A percentile compares a stretch with the other conserved stretches of the same genome.
Evolutionary conservation across 2,888 invertebrate genomes (phyloP).

Genomic region (Eugnorisma glareosa): DNA sequence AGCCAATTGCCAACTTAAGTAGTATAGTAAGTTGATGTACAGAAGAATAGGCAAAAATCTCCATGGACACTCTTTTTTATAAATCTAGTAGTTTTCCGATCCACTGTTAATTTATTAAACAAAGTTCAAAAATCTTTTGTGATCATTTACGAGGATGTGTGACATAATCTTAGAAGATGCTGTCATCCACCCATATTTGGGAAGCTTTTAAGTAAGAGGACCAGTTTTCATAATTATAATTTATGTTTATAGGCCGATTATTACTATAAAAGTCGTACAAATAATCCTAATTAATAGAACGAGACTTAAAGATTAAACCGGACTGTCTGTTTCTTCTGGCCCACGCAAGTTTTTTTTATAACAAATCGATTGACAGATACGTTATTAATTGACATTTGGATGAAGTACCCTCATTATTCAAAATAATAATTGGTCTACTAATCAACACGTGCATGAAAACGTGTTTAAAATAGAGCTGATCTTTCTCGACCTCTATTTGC

Average conservation of each 20-base stretch:
- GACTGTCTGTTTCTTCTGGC: too few relatives aligned
- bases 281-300: constrained; percentile 22
- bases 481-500: neutral
- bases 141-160: neutral
- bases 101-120: neutral
- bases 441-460: constrained; percentile 5
- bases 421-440: neutral
- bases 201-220: neutral
- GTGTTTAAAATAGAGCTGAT: neutral
- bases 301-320: constrained; percentile 17
- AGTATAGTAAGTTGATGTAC: too few relatives aligned
- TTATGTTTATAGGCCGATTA: constrained; percentile 10
- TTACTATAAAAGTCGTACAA: neutral
- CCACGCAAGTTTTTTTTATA: constrained; percentile 19
- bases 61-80: neutral
- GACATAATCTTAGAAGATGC: neutral
- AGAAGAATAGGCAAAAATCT: neutral
- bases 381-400: neutral
- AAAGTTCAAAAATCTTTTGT: neutral
- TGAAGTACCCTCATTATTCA: constrained; percentile 1
- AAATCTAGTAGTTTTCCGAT: neutral
- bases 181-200: neutral
- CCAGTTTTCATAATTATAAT: constrained; percentile 11
- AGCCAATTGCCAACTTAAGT: too few relatives aligned
- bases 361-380: constrained; percentile 6